phyloP scores from a whole-genome alignment of 2,797 vertebrate species.

The Platyrinchus mystaceus region DNA sequence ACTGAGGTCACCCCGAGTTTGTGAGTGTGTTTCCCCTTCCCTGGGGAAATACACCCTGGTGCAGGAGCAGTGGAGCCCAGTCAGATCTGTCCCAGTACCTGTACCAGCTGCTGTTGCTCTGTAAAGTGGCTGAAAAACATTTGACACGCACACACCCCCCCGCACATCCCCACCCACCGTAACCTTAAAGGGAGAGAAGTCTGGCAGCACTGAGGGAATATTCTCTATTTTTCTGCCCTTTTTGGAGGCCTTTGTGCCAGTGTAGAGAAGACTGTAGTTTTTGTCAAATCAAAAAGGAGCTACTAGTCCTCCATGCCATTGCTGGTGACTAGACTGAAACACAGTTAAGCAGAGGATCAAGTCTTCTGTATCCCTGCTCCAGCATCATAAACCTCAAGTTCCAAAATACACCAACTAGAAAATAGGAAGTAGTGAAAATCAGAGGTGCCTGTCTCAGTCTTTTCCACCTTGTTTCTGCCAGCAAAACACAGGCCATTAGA shows the following conservation, averaged over 20 bases:
- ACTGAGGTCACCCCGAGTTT: background rate
- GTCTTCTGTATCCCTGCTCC: background rate
- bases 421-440: background rate
- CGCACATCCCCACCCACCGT: fast-evolving
- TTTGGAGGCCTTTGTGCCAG: background rate
- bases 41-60: background rate
- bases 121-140: background rate
- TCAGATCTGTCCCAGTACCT: background rate
- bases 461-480: background rate
- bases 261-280: background rate
- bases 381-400: background rate
- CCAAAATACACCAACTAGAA: background rate
- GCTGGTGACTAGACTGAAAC: background rate
- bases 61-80: background rate
- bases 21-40: background rate
- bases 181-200: background rate
- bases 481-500: background rate
- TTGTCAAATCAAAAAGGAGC: background rate
- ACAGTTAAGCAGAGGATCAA: background rate
- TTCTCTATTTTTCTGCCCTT: background rate
- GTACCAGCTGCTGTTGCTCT: background rate
- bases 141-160: background rate
- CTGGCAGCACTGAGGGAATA: background rate
- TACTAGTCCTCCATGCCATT: background rate
- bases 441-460: background rate